These are phyloP conservation scores for Hucho hucho DNA, from an alignment of 2,113 vertebrate genomes.

Conservation along the genomic window DNA sequence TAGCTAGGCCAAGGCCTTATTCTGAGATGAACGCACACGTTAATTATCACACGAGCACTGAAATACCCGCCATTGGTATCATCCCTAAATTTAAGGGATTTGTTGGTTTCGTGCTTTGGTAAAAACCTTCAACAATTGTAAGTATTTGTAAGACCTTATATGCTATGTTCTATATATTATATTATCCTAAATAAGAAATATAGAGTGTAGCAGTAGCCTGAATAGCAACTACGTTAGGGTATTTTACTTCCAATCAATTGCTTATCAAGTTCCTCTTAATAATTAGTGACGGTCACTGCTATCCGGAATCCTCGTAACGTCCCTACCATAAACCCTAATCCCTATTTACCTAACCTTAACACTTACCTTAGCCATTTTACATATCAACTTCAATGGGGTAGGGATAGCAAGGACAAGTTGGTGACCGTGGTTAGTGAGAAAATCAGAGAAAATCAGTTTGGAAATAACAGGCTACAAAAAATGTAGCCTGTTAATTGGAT, in stretches of 20 bases:
- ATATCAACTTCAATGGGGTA: too few species aligned
- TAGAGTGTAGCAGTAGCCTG: not conserved
- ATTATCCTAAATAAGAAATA: too few species aligned
- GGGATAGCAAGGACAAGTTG: too few species aligned
- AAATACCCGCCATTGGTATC: constrained; percentile 2
- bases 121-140: constrained; percentile 9
- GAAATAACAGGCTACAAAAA: constrained; percentile 51
- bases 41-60: constrained; percentile 11
- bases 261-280: constrained; percentile 67
- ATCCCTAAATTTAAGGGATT: not conserved
- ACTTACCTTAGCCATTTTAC: too few species aligned
- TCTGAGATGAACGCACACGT: constrained; percentile 26
- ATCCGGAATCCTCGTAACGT: too few species aligned
- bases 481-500: not conserved
- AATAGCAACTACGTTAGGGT: too few species aligned
- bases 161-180: not conserved
- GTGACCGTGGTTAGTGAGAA: constrained; percentile 24
- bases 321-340: too few species aligned
- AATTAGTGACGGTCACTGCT: constrained; percentile 39
- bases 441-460: constrained; percentile 61
- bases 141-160: not conserved
- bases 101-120: constrained; percentile 38
- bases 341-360: too few species aligned
- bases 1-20: not conserved
- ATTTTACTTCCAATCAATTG: constrained; percentile 45